These are phyloP conservation scores for Scaeva pyrastri DNA, from an alignment of 2,888 invertebrate genomes.

Conservation along the genomic window DNA sequence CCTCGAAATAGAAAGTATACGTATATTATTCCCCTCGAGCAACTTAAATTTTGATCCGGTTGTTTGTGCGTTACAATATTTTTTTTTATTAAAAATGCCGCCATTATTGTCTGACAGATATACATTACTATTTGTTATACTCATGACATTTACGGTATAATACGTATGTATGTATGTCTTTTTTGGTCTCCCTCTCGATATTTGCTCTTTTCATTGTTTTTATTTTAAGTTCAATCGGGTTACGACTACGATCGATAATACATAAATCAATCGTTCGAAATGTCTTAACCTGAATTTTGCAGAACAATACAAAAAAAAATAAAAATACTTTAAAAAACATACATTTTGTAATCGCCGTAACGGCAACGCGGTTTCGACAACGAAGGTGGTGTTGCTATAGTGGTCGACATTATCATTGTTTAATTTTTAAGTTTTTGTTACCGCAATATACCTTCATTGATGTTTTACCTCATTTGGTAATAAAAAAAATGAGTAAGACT, in stretches of 20 bases:
- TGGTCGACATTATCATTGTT: constrained; percentile 41
- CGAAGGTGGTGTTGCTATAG: no score
- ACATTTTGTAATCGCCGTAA: constrained; percentile 56
- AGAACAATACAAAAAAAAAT: constrained; percentile 19
- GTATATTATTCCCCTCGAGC: neutral
- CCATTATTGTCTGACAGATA: constrained; percentile 28
- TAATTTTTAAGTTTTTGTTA: constrained; percentile 7
- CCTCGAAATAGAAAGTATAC: constrained; percentile 66
- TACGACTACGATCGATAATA: constrained; percentile 55
- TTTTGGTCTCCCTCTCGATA: no score
- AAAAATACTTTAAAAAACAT: constrained; percentile 4
- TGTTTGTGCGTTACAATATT: constrained; percentile 45
- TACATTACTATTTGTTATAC: constrained; percentile 30
- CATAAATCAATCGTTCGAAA: constrained; percentile 47
- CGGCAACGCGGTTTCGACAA: neutral
- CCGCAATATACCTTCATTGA: neutral
- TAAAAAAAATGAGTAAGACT: constrained; percentile 50
- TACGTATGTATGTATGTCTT: no score
- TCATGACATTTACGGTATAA: constrained; percentile 62
- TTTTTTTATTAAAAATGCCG: constrained; percentile 15
- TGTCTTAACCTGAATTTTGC: constrained; percentile 50
- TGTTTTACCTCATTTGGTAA: constrained; percentile 13
- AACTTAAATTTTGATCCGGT: constrained; percentile 40
- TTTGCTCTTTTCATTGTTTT: constrained; percentile 20
- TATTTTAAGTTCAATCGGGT: constrained; percentile 19